phyloP scores from a whole-genome alignment of 2,113 vertebrate species.

The Myrmophylax atrothorax region DNA sequence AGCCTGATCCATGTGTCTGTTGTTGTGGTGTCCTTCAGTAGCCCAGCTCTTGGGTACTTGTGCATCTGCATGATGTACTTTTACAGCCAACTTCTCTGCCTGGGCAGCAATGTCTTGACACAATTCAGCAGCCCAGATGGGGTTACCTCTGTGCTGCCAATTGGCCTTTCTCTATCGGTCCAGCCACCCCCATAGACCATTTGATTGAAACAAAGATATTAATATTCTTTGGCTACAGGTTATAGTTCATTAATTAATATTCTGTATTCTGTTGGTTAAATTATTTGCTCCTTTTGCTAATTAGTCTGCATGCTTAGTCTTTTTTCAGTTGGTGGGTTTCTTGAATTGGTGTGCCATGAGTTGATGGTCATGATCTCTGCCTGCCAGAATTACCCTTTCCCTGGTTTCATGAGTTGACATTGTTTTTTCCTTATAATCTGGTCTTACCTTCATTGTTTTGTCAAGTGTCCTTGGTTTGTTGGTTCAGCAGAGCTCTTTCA shows the following conservation, averaged over 20 bases:
- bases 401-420: neutral
- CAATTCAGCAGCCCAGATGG: neutral
- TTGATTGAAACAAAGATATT: neutral
- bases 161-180: neutral
- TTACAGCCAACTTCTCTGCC: neutral
- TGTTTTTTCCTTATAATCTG: neutral
- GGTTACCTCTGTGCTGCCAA: neutral
- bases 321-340: neutral
- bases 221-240: neutral
- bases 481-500: neutral
- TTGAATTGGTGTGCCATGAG: accelerated
- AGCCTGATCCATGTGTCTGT: accelerated
- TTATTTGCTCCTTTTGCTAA: neutral
- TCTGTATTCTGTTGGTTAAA: neutral
- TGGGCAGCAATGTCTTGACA: neutral
- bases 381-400: neutral
- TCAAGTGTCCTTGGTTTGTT: neutral
- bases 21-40: neutral
- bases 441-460: neutral
- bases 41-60: neutral
- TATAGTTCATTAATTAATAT: neutral
- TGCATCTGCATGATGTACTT: neutral
- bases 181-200: neutral
- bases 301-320: neutral
- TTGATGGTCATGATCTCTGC: neutral